phyloP scores from a whole-genome alignment of 2,113 vertebrate species.

The Columba janthina region DNA sequence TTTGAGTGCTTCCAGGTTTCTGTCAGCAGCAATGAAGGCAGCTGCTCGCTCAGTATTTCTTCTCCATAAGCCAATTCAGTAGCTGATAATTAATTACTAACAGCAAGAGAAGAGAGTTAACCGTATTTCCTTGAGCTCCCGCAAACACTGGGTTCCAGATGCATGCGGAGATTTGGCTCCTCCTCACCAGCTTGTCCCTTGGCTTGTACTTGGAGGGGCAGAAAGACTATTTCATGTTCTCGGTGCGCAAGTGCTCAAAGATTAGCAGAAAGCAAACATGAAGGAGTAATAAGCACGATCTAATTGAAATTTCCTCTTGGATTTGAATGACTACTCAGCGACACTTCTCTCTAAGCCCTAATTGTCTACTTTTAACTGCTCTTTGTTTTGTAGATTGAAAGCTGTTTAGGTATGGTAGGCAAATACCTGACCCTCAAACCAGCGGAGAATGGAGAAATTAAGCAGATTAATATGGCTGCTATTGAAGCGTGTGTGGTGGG shows the following conservation, averaged over 20 bases:
- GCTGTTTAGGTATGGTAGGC: not conserved
- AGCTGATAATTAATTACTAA: not conserved
- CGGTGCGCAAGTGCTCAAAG: not conserved
- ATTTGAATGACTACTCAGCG: not conserved
- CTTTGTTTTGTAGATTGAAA: not conserved
- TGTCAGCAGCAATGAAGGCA: not conserved
- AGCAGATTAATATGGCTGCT: not conserved
- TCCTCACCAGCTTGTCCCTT: not conserved
- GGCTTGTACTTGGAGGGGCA: not conserved
- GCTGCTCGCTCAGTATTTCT: not conserved
- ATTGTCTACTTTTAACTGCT: not conserved
- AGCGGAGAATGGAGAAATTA: not conserved
- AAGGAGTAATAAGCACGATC: not conserved
- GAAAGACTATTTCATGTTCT: rapidly evolving
- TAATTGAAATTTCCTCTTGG: not conserved
- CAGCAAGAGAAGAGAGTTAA: not conserved
- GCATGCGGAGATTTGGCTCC: not conserved
- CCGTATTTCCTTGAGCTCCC: not conserved
- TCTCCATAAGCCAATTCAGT: not conserved
- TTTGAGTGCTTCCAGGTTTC: not conserved
- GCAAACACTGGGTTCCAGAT: rapidly evolving
- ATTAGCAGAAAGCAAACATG: not conserved
- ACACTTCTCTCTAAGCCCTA: not conserved
- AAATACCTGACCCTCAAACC: not conserved
- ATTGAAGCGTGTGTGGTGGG: not conserved